Conservation (phyloP, 1,140 invertebrate species). For the Panagrolaimus sp. region DNA sequence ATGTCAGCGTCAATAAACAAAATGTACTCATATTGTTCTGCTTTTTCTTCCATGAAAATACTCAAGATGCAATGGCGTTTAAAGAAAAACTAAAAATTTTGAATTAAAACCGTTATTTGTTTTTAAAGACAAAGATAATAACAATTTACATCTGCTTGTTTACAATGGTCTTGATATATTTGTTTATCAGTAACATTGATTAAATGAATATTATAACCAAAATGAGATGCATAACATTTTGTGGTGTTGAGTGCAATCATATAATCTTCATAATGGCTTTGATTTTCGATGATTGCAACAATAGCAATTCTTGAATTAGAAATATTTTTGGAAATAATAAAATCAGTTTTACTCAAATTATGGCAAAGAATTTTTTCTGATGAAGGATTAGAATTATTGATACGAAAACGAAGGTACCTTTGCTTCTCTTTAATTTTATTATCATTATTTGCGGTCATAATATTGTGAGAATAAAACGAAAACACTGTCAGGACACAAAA, state of each 20-base stretch:
- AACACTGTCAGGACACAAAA: too few species aligned
- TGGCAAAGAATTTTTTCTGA: too few species aligned
- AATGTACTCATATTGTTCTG: neutral
- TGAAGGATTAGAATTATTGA: too few species aligned
- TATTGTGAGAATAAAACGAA: too few species aligned
- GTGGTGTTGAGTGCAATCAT: neutral
- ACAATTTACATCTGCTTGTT: neutral
- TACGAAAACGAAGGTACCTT: too few species aligned
- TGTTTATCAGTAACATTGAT: neutral
- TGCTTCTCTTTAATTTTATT: too few species aligned
- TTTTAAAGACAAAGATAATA: neutral
- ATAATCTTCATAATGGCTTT: neutral
- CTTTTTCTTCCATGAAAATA: neutral
- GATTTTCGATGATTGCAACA: neutral
- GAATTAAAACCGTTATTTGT: neutral
- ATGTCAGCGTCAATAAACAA: constrained; percentile 15
- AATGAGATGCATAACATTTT: neutral
- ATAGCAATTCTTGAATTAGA: neutral
- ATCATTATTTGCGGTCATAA: too few species aligned
- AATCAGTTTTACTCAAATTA: too few species aligned
- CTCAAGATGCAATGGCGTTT: neutral
- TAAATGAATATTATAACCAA: neutral
- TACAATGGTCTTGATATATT: neutral
- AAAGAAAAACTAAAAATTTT: neutral
- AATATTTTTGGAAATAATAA: too few species aligned